Evolutionary conservation across 2,113 vertebrate species (phyloP).

Genomic region (Triplophysa dalaica): DNA sequence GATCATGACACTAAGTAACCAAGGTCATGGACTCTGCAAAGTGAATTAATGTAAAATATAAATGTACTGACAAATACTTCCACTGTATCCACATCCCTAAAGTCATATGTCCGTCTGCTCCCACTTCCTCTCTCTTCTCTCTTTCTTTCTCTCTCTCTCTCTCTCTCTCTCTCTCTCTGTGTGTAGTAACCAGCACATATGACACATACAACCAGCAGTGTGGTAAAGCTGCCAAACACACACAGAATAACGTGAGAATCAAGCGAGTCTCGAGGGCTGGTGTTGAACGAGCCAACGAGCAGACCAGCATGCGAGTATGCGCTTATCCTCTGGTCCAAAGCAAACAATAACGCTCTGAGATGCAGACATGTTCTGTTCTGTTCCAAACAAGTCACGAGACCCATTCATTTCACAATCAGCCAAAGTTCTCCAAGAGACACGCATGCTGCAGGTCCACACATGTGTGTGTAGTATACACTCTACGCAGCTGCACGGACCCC

Average conservation of each 20-base stretch:
- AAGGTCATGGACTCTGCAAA: no score
- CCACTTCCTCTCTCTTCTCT: conserved; percentile 68
- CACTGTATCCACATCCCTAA: conserved; percentile 70
- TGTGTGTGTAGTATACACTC: conserved; percentile 5
- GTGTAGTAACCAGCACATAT: conserved; percentile 17
- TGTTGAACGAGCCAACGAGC: neutral
- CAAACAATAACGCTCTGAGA: conserved; percentile 34
- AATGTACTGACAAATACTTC: conserved; percentile 28
- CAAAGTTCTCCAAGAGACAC: conserved; percentile 14
- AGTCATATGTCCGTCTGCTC: conserved; percentile 74
- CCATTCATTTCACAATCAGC: conserved; percentile 65
- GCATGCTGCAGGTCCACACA: conserved; percentile 19
- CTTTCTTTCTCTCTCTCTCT: conserved; percentile 42
- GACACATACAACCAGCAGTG: no score
- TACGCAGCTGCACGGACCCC: neutral
- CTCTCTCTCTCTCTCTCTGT: conserved; percentile 14
- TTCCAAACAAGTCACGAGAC: conserved; percentile 69
- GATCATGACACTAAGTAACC: no score
- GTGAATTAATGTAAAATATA: neutral
- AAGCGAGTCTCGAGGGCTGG: neutral
- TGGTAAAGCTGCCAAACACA: neutral
- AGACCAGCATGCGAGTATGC: neutral
- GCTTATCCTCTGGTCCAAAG: conserved; percentile 41
- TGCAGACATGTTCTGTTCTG: conserved; percentile 65
- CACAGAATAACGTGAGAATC: neutral